Conservation (phyloP, 2,888 invertebrate genomes). For the Sinotaia quadrata region DNA sequence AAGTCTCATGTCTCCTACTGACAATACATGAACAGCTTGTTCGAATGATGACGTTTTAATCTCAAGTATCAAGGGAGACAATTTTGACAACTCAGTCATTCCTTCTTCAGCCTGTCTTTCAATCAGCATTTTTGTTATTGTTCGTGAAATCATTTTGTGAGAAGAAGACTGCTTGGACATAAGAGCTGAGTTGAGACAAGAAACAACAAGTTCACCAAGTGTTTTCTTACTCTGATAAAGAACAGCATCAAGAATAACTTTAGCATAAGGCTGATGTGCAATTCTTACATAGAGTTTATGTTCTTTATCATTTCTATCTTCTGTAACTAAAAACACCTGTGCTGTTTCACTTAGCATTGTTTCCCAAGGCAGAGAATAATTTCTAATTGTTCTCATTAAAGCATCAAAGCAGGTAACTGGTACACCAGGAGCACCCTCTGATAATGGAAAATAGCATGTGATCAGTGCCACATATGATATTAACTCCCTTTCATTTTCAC, state of each 20-base stretch:
- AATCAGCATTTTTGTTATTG: constrained; percentile 11
- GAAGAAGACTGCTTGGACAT: not conserved
- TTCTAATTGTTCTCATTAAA: constrained; percentile 5
- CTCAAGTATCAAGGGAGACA: constrained; percentile 15
- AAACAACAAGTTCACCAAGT: constrained; percentile 2
- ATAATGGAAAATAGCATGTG: constrained; percentile 1
- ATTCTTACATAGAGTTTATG: not conserved
- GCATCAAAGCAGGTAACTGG: constrained; percentile 9
- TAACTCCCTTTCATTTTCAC: not conserved
- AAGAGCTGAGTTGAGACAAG: constrained; percentile 5
- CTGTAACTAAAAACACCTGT: not conserved
- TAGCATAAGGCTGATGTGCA: constrained; percentile 16
- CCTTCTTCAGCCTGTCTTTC: constrained; percentile 11
- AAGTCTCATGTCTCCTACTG: not conserved
- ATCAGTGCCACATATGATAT: constrained; percentile 1
- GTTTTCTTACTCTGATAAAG: not conserved
- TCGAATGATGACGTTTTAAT: not conserved
- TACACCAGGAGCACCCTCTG: constrained; percentile 5
- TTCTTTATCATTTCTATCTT: not conserved
- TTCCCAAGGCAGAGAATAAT: not conserved
- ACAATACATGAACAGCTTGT: constrained; percentile 1
- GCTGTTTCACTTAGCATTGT: constrained; percentile 4
- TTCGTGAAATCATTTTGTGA: not conserved
- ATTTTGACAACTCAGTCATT: not conserved
- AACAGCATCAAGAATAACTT: not conserved